Evolutionary conservation across 2,888 invertebrate species (phyloP).

Genomic region (Euclidia mi): DNA sequence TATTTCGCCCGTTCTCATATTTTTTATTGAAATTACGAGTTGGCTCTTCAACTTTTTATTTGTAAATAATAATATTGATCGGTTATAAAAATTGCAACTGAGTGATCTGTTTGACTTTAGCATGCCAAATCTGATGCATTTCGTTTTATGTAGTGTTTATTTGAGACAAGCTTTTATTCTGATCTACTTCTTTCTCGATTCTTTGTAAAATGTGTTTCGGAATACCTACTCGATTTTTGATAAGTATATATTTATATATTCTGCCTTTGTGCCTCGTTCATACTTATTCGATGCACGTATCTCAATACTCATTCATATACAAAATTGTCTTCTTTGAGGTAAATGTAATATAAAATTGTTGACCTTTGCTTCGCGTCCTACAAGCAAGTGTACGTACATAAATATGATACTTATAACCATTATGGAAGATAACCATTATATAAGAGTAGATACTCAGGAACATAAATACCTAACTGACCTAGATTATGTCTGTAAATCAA

Average conservation of each 20-base stretch:
- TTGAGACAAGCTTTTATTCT: background rate
- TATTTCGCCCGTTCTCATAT: conserved; percentile 8
- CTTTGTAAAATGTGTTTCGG: too few relatives aligned
- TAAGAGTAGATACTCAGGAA: conserved; percentile 1
- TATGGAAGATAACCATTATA: conserved; percentile 10
- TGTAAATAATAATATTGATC: too few relatives aligned
- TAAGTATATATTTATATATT: background rate
- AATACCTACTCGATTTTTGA: too few relatives aligned
- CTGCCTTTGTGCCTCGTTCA: background rate
- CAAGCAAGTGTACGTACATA: conserved; percentile 5
- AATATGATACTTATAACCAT: conserved; percentile 2
- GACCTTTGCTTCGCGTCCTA: conserved; percentile 12
- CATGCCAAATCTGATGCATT: background rate
- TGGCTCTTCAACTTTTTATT: background rate
- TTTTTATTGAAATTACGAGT: conserved; percentile 13
- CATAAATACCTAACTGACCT: conserved; percentile 18
- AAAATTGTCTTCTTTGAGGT: background rate
- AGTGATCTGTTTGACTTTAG: background rate
- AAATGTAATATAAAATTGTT: conserved; percentile 6
- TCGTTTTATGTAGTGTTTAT: background rate
- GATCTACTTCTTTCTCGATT: too few relatives aligned
- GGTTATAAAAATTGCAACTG: too few relatives aligned
- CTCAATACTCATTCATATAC: background rate
- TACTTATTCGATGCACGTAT: background rate
- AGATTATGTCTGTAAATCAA: conserved; percentile 62